Base-by-base conservation (phyloP, 2,113 vertebrate species). In the Oncorhynchus mykiss region DNA sequence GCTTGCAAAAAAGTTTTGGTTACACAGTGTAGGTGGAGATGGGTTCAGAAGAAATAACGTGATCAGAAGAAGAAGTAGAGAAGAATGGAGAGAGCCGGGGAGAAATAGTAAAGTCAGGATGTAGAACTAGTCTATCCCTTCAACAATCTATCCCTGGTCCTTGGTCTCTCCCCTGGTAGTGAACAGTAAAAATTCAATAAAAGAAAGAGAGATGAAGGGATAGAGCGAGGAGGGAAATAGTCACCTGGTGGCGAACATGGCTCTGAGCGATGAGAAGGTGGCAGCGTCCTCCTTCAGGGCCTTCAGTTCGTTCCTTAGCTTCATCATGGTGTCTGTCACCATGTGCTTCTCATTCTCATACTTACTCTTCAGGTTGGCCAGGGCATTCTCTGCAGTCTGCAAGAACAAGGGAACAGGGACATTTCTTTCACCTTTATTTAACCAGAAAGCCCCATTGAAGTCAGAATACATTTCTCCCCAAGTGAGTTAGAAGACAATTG, bases 171-270 rank as follows among this genome's bases (percentile, higher is more conserved):
- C 11, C 39, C 39, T 45, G 39, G 39, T 45, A 45, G 39, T 45
- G 39, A 45, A 45, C 39, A 45, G 2, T 45, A 12, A 45, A 2
- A 3, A 3, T 2, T 11, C 9, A 11, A 45, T 45, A 11, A 45
- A 45, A 12, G 0, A 45, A 11, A 45, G 0, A 2, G 1, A 45
- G 51, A 54, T 54, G 51, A 18, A 16, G 51, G 51, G 51, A 54
- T 5, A 5, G 16, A 54, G 51, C 1, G 5, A 54, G 51, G 5
- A 54, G 51, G 16, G 51, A 54, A 54, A 54, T 54, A 54, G 14
- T 62, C 87, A 99, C 98, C 97, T 97, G 87, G 96, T 98, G 75
- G 97, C 96, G 79, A 99, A 99, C 97, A 99, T 96, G 69, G 98
- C 96, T 86, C 98, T 92, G 73, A 99, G 91, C 76, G 98, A 99